Conservation (phyloP, 2,888 invertebrate genomes). For the Chelonus formosanus region DNA sequence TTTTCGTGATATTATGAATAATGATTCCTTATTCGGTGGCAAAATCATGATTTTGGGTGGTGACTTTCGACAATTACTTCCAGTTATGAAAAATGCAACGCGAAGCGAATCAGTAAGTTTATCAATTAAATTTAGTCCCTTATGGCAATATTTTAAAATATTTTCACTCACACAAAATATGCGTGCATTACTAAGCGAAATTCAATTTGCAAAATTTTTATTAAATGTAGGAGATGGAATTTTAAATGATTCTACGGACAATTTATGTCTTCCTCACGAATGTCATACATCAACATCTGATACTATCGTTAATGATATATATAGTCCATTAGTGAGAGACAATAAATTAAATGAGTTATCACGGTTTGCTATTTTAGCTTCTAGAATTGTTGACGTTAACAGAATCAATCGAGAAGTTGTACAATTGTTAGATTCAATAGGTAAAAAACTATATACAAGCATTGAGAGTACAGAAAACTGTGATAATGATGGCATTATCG, state of each 20-base stretch:
- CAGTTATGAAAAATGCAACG: slow-evolving; percentile 7
- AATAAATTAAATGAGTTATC: too few species aligned
- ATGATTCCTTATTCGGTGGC: too few species aligned
- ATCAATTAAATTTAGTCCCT: slow-evolving; percentile 41
- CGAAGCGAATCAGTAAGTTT: slow-evolving; percentile 37
- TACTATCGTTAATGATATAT: slow-evolving; percentile 3
- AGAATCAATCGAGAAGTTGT: too few species aligned
- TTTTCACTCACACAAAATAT: slow-evolving; percentile 42
- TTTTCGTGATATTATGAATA: not conserved
- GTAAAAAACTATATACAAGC: too few species aligned
- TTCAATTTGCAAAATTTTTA: slow-evolving; percentile 39
- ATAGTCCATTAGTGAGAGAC: too few species aligned
- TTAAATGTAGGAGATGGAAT: slow-evolving; percentile 39
- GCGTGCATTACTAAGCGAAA: slow-evolving; percentile 37
- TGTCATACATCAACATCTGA: not conserved
- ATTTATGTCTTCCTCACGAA: slow-evolving; percentile 25
- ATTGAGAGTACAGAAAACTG: too few species aligned
- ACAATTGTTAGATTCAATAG: too few species aligned
- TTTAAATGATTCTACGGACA: slow-evolving; percentile 38
- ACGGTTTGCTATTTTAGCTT: too few species aligned
- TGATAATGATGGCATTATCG: too few species aligned
- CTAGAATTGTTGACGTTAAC: too few species aligned
- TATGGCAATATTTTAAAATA: slow-evolving; percentile 39
- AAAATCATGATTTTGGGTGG: too few species aligned
- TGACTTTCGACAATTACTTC: slow-evolving; percentile 3